Conservation (phyloP, 2,888 invertebrate species). For the Tinea pellionella region DNA sequence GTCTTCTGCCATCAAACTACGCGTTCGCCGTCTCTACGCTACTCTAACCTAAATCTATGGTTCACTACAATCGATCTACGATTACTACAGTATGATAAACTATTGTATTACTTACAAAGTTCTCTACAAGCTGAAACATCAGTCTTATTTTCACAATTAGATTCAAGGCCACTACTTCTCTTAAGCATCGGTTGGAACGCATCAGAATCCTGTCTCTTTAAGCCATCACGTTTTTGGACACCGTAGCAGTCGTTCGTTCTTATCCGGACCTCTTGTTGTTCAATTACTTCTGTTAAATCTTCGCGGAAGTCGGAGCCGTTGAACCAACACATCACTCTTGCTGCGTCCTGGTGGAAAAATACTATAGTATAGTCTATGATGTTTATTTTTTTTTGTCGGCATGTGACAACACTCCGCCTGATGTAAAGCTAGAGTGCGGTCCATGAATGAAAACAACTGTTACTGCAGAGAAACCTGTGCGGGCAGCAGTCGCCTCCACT, state of each 20-base stretch:
- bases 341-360: constrained; percentile 41
- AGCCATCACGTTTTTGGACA: constrained; percentile 28
- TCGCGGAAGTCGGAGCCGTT: constrained; percentile 61
- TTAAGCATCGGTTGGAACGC: constrained; percentile 58
- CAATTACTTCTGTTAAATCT: constrained; percentile 58
- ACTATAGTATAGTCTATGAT: no score
- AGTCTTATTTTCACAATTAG: constrained; percentile 41
- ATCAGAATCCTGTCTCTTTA: constrained; percentile 48
- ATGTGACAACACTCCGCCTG: no score
- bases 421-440: no score
- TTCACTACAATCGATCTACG: no score
- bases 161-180: constrained; percentile 47
- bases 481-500: no score
- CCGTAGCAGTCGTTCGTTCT: constrained; percentile 48
- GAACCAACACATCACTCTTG: constrained; percentile 62
- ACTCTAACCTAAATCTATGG: no score
- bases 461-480: no score
- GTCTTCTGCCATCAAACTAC: no score
- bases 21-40: no score
- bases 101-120: constrained; percentile 35
- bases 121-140: constrained; percentile 45
- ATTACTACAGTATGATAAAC: no score
- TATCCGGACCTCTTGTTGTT: constrained; percentile 58
- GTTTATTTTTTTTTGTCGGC: no score
- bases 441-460: no score